Conservation (phyloP, 2,888 invertebrate genomes). For the Platypus cylindrus region DNA sequence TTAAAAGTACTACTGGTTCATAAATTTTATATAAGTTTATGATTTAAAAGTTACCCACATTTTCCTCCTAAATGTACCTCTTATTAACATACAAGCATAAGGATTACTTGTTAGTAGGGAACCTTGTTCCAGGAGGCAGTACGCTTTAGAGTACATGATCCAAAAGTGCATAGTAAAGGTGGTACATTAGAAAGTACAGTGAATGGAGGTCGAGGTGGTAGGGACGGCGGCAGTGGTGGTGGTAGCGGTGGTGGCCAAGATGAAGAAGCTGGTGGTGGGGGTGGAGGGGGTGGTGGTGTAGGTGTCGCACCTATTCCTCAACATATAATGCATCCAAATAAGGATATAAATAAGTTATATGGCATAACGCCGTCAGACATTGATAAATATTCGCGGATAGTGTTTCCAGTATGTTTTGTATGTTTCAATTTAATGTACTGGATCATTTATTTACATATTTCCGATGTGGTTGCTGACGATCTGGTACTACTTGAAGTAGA, state of each 20-base stretch:
- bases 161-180: conserved; percentile 86
- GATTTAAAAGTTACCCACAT: too few species aligned
- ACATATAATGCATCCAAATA: conserved; percentile 76
- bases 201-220: conserved; percentile 61
- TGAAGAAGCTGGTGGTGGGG: conserved; percentile 55
- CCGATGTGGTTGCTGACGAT: conserved; percentile 90
- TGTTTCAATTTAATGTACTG: conserved; percentile 98
- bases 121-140: conserved; percentile 71
- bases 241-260: conserved; percentile 66
- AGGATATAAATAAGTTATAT: conserved; percentile 84
- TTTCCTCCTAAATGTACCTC: too few species aligned
- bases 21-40: not conserved
- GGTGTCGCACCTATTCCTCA: conserved; percentile 52
- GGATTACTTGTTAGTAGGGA: conserved; percentile 50
- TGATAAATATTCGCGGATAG: conserved; percentile 96
- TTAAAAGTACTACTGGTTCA: too few species aligned
- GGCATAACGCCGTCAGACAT: conserved; percentile 95
- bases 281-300: conserved; percentile 51
- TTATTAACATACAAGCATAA: too few species aligned
- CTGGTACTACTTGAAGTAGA: conserved; percentile 67
- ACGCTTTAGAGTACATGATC: conserved; percentile 89
- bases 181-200: conserved; percentile 85
- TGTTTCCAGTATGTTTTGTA: conserved; percentile 89
- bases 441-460: conserved; percentile 93
- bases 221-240: conserved; percentile 41